Base-by-base conservation (phyloP, 2,113 vertebrate species). In the Ploceus nigricollis region DNA sequence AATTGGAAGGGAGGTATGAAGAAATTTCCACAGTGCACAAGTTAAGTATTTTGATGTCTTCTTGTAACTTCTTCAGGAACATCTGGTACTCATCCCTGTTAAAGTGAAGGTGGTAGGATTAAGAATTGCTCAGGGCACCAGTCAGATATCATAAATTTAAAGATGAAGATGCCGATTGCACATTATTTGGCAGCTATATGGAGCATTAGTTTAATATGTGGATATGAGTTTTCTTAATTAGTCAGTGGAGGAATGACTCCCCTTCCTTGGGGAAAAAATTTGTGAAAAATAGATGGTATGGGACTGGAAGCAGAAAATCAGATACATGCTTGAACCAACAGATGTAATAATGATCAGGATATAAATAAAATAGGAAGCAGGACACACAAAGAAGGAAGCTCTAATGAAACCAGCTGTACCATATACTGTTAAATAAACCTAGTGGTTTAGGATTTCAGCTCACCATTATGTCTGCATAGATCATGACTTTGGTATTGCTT, bases 401-500 rank as follows among this genome's bases (percentile, higher is more conserved):
- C 15, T 70, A 63, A 24, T 81, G 61, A 90, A 93, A 53, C 19
- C 47, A 86, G 15, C 56, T 90, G 51, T 70, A 25, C 71, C 27
- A 8, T 70, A 39, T 24, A 35, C 18, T 79, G 31, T 82, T 93
- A 83, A 95, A 78, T 45, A 31, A 66, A 21, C 13, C 28, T 68
- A 42, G 25, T 57, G 51, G 64, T 93, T 73, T 75, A 87, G 80
- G 53, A 79, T 93, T 90, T 88, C 48, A 86, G n/a, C 42, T 93
- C 39, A 45, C 30, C 54, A 48, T 84, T 83, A 71, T 20, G 3
- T 63, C 88, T 84, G 27, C 37, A 27, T 45, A 53, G 68, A 84
- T 75, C 40, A 28, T 83, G 69, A 40, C 86, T 93, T 94, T 54
- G 45, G 24, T 92, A 84, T 94, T 95, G 68, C 88, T 83, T 93